Evolutionary conservation across 2,113 vertebrate genomes (phyloP), one percentile per base, ranked within the genome.

Genomic region (Capra hircus): DNA sequence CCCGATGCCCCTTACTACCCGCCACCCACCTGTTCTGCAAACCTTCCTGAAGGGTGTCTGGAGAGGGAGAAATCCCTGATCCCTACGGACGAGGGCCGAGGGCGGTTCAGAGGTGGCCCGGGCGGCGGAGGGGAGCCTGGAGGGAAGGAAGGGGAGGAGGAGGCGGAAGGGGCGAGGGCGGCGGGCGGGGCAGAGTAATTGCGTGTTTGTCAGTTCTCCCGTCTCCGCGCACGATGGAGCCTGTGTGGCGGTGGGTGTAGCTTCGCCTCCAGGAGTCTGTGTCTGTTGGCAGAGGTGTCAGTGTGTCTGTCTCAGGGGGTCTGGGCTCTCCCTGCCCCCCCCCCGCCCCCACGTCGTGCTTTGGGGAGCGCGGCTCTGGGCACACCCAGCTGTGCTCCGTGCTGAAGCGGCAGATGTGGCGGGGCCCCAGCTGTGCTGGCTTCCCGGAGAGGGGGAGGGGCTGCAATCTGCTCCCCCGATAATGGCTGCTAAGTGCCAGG

Each of bases 371-470:
- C 30, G 71, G 96, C 90, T 97, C 88, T 96, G 92, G 95, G 97
- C 93, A 96, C 97, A 94, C 90, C 98, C 97, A 98, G 98, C 98
- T 98, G 98, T 97, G 98, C 98, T 98, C 98, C 81, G 92, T 97
- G 97, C 98, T 98, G 98, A 98, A 98, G 98, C 53, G 91, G 98
- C 98, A 98, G 98, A 98, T 98, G 98, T 98, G 97, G 98, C 30
- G 8, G 95, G 95, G 98, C 97, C 98, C 98, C 98, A 98, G 98
- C 98, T 98, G 98, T 97, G 98, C 93, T 83, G 91, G 93, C 94
- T 98, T 98, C 96, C 92, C 89, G 3, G 93, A 86, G 97, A 92
- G 95, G 86, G 94, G 97, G 97, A 90, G 78, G 97, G 97, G 96
- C 83, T 80, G 91, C 98, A 98, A 98, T 98, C 98, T 98, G 98